Base-by-base conservation (phyloP, 2,888 invertebrate species). In the Synergus umbraculus region DNA sequence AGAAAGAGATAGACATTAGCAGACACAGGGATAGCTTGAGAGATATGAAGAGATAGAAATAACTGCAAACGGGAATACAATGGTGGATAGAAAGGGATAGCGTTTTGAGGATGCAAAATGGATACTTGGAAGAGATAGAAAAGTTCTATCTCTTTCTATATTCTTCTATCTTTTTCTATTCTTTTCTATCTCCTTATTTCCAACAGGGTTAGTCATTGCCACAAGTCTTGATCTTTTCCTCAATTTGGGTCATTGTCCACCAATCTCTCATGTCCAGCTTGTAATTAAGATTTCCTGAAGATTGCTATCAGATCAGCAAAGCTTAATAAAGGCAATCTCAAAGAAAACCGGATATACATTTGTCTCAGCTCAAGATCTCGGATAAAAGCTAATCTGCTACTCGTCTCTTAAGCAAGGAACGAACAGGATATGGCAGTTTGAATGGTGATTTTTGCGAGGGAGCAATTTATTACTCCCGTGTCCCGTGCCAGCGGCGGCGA, bases 391-490 rank as follows among this genome's bases (percentile, higher is more conserved):
- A 73, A 73, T 37, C 54, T 73, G 54, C 54, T 73, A 54, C 73
- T 73, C 41, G 41, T 54, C 54, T 54, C 73, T 73, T 41, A 29
- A 73, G 54, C 37, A 13, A 46, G 69, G 69, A 54, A 58, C 54
- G 73, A 73, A 54, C 54, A 73, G 76, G 78, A 81, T 80, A 79
- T 43, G 78, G 82, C 83, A 84, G 82, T 88, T 87, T 86, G 86
- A 88, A 86, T 84, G 82, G 85, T 83, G 85, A 88, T 89, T 89
- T 88, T 85, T 87, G 83, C 83, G 79, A 84, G 82, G 83, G 83
- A 82, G 86, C 83, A 85, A 88, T 89, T 89, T 87, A 88, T 89
- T 86, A 87, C 83, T 83, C 78, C 79, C 77, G 76, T 77, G 77
- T 78, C 79, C 78, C 76, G 81, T 78, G 77, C 77, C 84, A 80